These are phyloP conservation scores for Forbesichthys papilliferus DNA, from an alignment of 2,113 vertebrate species.

Conservation along the genomic window DNA sequence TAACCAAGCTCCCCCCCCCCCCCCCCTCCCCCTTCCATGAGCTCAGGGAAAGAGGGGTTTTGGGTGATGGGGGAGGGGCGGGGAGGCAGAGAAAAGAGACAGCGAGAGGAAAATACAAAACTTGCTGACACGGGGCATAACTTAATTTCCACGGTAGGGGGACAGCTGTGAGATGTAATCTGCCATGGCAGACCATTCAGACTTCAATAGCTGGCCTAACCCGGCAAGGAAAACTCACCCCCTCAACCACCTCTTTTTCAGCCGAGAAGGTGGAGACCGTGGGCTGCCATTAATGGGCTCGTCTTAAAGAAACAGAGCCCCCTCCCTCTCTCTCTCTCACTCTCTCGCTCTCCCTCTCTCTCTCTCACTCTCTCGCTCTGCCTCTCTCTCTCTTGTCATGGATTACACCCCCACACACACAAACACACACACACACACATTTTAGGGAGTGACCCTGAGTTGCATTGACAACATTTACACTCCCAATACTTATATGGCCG, in stretches of 20 bases:
- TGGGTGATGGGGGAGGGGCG: constrained; percentile 57
- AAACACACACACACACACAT: constrained; percentile 4
- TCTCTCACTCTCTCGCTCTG: too few relatives aligned
- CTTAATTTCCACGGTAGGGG: constrained; percentile 99
- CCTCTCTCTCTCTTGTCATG: too few relatives aligned
- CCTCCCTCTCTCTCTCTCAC: too few relatives aligned
- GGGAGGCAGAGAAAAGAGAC: constrained; percentile 67
- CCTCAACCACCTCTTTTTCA: constrained; percentile 81
- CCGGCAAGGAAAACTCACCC: constrained; percentile 91
- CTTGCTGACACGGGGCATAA: constrained; percentile 99
- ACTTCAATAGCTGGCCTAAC: constrained; percentile 99
- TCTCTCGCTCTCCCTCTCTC: too few relatives aligned
- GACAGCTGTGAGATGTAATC: constrained; percentile 99
- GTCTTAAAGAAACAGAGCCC: too few relatives aligned
- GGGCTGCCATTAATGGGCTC: constrained; percentile 91
- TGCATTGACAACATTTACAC: too few relatives aligned
- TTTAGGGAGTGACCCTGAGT: constrained; percentile 3
- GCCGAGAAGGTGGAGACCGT: constrained; percentile 91
- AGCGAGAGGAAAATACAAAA: constrained; percentile 80
- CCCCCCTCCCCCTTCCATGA: neutral
- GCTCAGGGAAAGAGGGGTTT: constrained; percentile 3
- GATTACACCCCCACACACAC: neutral
- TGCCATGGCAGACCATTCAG: constrained; percentile 97
- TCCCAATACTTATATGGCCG: too few relatives aligned
- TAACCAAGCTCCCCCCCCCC: too few relatives aligned